Conservation (phyloP, 2,113 vertebrate species). For the Pomatostomus ruficeps region DNA sequence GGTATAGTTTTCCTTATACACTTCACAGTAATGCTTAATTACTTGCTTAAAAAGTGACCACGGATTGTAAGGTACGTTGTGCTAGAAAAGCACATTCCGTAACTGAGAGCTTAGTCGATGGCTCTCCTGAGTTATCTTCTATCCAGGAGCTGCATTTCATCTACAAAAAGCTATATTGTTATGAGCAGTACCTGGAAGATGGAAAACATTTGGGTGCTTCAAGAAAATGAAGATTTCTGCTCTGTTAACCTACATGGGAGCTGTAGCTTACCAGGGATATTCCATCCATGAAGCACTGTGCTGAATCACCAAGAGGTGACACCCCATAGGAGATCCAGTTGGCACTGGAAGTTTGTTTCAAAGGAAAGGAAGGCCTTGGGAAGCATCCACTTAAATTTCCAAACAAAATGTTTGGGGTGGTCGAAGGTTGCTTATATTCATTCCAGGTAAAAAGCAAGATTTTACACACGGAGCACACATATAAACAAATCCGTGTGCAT, state of each 20-base stretch:
- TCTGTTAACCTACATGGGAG: background rate
- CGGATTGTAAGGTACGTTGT: background rate
- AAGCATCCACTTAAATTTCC: background rate
- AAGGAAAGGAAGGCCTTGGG: background rate
- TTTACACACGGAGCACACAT: background rate
- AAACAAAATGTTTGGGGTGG: background rate
- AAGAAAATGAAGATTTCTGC: background rate
- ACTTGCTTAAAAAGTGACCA: background rate
- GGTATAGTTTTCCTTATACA: background rate
- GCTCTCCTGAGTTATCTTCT: background rate
- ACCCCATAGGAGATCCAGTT: background rate
- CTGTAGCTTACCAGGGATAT: background rate
- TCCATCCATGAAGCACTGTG: background rate
- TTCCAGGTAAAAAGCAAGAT: background rate
- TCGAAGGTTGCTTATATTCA: background rate
- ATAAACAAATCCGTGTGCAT: background rate
- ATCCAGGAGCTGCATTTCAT: background rate
- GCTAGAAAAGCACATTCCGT: background rate
- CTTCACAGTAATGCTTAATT: background rate
- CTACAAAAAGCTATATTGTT: background rate
- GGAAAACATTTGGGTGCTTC: background rate
- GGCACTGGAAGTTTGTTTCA: background rate
- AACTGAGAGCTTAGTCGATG: background rate
- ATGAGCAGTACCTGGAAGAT: background rate
- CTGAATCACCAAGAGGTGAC: background rate